phyloP scores from a whole-genome alignment of 1,140 invertebrate species.

The Hermetia illucens region DNA sequence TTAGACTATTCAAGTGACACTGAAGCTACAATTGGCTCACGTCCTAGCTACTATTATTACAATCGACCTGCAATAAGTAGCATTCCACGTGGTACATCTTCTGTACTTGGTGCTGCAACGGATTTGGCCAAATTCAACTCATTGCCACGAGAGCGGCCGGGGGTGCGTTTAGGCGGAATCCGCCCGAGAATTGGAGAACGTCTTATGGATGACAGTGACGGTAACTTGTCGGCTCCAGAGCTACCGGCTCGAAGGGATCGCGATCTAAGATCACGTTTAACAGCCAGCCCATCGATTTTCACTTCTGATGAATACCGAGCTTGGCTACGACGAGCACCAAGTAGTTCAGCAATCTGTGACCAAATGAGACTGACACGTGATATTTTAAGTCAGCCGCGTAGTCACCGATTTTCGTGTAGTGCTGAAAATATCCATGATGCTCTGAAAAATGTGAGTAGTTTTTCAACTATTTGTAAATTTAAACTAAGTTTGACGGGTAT shows the following conservation, averaged over 20 bases:
- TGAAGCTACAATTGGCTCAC: constrained; percentile 67
- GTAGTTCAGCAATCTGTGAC: constrained; percentile 83
- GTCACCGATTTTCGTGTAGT: constrained; percentile 68
- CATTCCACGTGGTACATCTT: constrained; percentile 26
- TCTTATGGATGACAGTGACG: constrained; percentile 66
- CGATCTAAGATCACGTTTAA: constrained; percentile 23
- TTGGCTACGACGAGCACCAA: constrained; percentile 78
- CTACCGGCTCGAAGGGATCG: constrained; percentile 50
- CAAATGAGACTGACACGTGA: constrained; percentile 61
- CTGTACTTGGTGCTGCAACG: constrained; percentile 19
- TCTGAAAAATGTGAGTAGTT: constrained; percentile 50
- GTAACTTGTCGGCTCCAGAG: constrained; percentile 67
- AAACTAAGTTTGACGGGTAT: no score
- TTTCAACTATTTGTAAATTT: no score
- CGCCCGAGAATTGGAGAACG: constrained; percentile 24
- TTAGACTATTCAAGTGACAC: constrained; percentile 89
- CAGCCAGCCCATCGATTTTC: constrained; percentile 46
- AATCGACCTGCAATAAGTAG: constrained; percentile 34
- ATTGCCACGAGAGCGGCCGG: constrained; percentile 54
- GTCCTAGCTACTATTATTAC: constrained; percentile 65
- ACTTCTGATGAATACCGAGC: constrained; percentile 81
- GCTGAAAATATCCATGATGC: constrained; percentile 80
- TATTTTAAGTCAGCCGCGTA: constrained; percentile 44
- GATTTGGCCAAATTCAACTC: constrained; percentile 50
- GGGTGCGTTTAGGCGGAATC: constrained; percentile 30